These are phyloP conservation scores for Acrocephalus scirpaceus DNA, from an alignment of 2,797 vertebrate genomes.

Conservation along the genomic window DNA sequence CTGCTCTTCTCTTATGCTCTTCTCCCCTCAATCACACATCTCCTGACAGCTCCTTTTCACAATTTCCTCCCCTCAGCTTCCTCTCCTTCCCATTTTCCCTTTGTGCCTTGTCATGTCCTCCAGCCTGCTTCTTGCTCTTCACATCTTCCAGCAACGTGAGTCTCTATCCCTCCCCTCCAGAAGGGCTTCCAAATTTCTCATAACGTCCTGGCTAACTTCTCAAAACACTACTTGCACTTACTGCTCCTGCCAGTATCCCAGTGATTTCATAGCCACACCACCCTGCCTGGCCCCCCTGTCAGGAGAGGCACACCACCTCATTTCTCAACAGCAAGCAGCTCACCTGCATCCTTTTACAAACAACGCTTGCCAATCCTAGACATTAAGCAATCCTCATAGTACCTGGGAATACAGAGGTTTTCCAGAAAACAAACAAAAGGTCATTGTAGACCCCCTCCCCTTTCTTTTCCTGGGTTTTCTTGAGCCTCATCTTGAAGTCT, in stretches of 20 bases:
- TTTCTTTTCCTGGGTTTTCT: background rate
- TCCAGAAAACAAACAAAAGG: constrained; percentile 10
- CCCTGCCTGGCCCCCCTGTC: background rate
- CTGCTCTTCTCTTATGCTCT: background rate
- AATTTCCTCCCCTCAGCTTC: background rate
- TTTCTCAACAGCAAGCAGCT: background rate
- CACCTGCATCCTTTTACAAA: background rate
- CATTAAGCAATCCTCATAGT: background rate
- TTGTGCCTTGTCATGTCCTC: background rate
- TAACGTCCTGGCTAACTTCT: background rate
- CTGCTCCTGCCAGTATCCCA: background rate
- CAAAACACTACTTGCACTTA: background rate
- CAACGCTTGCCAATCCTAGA: background rate
- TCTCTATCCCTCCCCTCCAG: background rate
- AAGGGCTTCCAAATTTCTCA: background rate
- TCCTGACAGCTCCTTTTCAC: background rate
- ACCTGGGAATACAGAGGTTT: background rate
- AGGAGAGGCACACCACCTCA: background rate
- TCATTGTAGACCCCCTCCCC: background rate
- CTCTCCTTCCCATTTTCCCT: background rate
- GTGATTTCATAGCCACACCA: background rate
- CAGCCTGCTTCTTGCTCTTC: background rate
- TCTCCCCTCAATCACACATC: background rate
- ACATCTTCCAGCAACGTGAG: accelerated
- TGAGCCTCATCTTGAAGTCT: background rate